A percentile compares a stretch with the other conserved stretches of the same genome.
phyloP scores from a whole-genome alignment of 92 coral and sea anemone genomes.

The Pocillopora meandrina region DNA sequence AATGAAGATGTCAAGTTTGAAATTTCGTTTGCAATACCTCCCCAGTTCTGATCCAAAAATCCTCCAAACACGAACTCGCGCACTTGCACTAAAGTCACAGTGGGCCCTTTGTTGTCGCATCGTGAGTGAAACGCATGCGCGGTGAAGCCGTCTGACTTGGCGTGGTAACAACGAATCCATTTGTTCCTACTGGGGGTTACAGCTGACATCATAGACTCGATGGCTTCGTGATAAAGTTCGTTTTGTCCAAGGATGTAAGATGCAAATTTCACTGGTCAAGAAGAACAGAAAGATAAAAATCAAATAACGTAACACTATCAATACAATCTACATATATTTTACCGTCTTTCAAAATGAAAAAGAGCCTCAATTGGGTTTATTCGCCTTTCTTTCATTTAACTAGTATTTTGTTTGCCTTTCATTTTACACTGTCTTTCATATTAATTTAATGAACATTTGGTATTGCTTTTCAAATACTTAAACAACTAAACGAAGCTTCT shows the following conservation, averaged over 20 bases:
- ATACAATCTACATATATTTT: too few species aligned
- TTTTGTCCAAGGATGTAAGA: slow-evolving; percentile 29
- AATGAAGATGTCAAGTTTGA: not conserved
- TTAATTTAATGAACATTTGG: too few species aligned
- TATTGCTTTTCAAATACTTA: too few species aligned
- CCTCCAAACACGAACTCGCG: slow-evolving; percentile 33
- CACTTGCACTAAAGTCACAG: slow-evolving; percentile 25
- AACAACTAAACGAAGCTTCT: too few species aligned
- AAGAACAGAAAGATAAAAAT: not conserved
- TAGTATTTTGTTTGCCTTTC: too few species aligned
- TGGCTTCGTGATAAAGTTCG: slow-evolving; percentile 26
- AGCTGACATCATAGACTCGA: slow-evolving; percentile 31
- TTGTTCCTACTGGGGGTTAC: slow-evolving; percentile 20
- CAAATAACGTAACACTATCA: not conserved
- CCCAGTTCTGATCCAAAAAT: slow-evolving; percentile 41
- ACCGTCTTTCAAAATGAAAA: too few species aligned
- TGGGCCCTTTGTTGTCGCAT: slow-evolving; percentile 40
- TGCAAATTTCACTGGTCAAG: slow-evolving; percentile 14
- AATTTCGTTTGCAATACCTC: slow-evolving; percentile 1
- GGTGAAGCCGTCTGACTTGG: slow-evolving; percentile 27
- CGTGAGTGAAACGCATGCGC: slow-evolving; percentile 41
- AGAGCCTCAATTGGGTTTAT: too few species aligned
- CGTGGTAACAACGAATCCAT: slow-evolving; percentile 37
- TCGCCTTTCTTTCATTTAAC: too few species aligned
- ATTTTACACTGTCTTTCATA: too few species aligned